Conservation (phyloP, 35 echinoderm and acorn worm genomes). For the Apostichopus japonicus region DNA sequence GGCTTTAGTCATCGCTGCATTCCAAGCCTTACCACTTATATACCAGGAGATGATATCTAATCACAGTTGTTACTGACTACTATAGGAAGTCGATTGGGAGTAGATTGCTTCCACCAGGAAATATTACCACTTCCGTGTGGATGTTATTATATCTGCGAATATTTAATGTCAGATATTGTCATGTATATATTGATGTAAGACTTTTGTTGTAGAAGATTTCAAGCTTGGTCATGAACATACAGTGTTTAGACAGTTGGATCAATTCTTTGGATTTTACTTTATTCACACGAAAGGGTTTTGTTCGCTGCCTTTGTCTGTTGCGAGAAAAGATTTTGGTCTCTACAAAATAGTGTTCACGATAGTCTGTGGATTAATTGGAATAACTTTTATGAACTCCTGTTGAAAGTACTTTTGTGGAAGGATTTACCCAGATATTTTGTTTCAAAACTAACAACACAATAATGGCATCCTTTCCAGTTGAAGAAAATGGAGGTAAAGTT, state of each 20-base stretch:
- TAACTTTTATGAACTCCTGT: too few relatives aligned
- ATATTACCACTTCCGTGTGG: not conserved
- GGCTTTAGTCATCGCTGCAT: not conserved
- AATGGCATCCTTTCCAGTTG: not conserved
- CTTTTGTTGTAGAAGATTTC: too few relatives aligned
- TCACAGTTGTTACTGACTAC: not conserved
- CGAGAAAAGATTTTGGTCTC: too few relatives aligned
- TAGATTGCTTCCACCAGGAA: conserved; percentile 1
- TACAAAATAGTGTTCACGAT: too few relatives aligned
- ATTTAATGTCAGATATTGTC: not conserved
- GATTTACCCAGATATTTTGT: too few relatives aligned
- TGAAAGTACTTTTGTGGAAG: too few relatives aligned
- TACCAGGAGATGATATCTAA: not conserved
- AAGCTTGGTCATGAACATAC: too few relatives aligned
- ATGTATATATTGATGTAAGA: not conserved
- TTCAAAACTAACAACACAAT: not conserved
- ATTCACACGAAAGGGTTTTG: too few relatives aligned
- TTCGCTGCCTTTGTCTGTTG: too few relatives aligned
- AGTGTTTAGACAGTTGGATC: too few relatives aligned
- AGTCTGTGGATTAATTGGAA: too few relatives aligned
- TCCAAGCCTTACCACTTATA: not conserved
- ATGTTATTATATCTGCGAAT: not conserved
- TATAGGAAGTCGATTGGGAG: not conserved
- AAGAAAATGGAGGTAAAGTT: not conserved
- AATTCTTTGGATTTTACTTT: too few relatives aligned